These are phyloP conservation scores for Drosophila histrio DNA, from an alignment of 2,888 invertebrate genomes.

Conservation along the genomic window DNA sequence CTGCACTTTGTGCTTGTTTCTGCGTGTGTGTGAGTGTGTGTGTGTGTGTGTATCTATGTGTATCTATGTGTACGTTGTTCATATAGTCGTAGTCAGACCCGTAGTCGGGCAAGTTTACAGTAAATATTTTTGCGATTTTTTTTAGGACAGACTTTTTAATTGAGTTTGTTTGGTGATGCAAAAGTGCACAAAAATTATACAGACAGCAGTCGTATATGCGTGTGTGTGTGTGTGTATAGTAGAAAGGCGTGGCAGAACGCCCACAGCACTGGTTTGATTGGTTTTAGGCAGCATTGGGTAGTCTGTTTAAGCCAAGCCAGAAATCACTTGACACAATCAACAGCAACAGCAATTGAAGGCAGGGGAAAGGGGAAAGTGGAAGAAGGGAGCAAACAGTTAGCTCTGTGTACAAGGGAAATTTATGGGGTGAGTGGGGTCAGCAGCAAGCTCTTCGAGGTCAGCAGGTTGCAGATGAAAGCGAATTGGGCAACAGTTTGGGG, in stretches of 20 bases:
- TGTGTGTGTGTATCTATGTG: constrained; percentile 12
- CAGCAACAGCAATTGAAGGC: constrained; percentile 17
- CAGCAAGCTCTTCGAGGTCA: background rate
- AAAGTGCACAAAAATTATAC: constrained; percentile 77
- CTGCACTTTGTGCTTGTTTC: constrained; percentile 60
- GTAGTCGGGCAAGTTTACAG: constrained; percentile 62
- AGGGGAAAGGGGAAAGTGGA: background rate
- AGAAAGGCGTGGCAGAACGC: background rate
- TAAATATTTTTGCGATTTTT: constrained; percentile 77
- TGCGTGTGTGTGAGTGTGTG: constrained; percentile 9
- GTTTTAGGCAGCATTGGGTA: constrained; percentile 49
- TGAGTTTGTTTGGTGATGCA: constrained; percentile 79
- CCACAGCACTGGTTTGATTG: constrained; percentile 70
- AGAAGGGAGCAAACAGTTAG: background rate
- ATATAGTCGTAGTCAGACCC: constrained; percentile 54
- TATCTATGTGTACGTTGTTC: constrained; percentile 50
- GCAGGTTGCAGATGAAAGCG: constrained; percentile 45
- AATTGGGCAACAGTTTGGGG: constrained; percentile 51
- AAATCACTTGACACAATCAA: constrained; percentile 69
- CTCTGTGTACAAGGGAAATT: constrained; percentile 15
- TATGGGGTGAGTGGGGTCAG: constrained; percentile 1
- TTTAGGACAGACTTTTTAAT: constrained; percentile 74
- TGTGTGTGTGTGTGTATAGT: background rate
- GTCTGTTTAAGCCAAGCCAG: constrained; percentile 57
- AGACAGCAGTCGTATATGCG: constrained; percentile 42